Percentiles rank a stretch among this genome's conserved stretches.
phyloP scores from a whole-genome alignment of 2,113 vertebrate genomes.

The Danionella cerebrum region DNA sequence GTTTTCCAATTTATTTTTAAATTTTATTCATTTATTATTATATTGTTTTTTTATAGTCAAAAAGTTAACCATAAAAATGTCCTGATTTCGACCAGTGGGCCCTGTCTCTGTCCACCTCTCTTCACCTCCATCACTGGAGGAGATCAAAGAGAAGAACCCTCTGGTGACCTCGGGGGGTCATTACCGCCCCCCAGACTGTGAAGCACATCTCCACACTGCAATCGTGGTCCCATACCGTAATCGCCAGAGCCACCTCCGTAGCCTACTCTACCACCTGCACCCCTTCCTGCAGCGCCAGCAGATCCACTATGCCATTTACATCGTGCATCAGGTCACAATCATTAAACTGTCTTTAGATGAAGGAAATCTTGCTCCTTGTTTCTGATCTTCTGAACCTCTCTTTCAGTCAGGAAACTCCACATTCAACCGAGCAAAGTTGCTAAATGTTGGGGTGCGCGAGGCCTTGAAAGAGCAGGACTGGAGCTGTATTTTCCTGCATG shows the following conservation, averaged over 20 bases:
- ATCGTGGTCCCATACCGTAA: constrained; percentile 89
- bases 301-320: constrained; percentile 90
- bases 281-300: constrained; percentile 93
- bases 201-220: constrained; percentile 79
- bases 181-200: constrained; percentile 76
- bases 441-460: constrained; percentile 90
- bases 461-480: constrained; percentile 89
- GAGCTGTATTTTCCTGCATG: constrained; percentile 90
- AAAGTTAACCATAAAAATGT: too few relatives aligned
- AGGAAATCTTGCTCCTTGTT: too few relatives aligned
- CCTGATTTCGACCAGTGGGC: constrained; percentile 66
- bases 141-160: constrained; percentile 79
- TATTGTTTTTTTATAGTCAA: too few relatives aligned
- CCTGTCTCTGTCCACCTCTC: constrained; percentile 79
- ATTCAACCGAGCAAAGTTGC: constrained; percentile 89
- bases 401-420: constrained; percentile 77
- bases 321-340: constrained; percentile 83
- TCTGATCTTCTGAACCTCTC: neutral
- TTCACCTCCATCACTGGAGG: constrained; percentile 69
- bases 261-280: constrained; percentile 92
- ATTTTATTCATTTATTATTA: too few relatives aligned
- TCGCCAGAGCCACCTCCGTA: constrained; percentile 79
- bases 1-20: too few relatives aligned
- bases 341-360: neutral
- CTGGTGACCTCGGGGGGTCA: constrained; percentile 72